These are phyloP conservation scores for Lutraria lutraria DNA, from an alignment of 2,888 invertebrate genomes.

Conservation along the genomic window DNA sequence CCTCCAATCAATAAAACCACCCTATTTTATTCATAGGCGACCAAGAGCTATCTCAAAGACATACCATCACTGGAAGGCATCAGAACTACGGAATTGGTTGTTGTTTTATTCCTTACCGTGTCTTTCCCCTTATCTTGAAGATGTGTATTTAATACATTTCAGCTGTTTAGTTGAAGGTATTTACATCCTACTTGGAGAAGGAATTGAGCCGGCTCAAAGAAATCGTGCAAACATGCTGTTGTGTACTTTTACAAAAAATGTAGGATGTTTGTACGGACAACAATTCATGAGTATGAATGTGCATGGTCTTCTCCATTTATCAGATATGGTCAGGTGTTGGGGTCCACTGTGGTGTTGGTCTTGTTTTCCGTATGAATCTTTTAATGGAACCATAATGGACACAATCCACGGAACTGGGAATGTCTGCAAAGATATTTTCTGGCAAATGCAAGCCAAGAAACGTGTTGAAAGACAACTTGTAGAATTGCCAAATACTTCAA, in stretches of 20 bases:
- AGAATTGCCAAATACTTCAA: background rate
- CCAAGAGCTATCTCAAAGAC: conserved; percentile 56
- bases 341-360: conserved; percentile 60
- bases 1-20: conserved; percentile 54
- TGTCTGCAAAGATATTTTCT: conserved; percentile 58
- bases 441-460: conserved; percentile 62
- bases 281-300: conserved; percentile 55
- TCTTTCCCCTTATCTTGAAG: conserved; percentile 38
- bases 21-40: conserved; percentile 50
- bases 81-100: conserved; percentile 59
- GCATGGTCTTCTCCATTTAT: conserved; percentile 55
- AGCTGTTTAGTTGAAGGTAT: conserved; percentile 55
- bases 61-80: conserved; percentile 63
- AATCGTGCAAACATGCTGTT: conserved; percentile 44
- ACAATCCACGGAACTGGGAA: conserved; percentile 62
- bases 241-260: conserved; percentile 40
- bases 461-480: conserved; percentile 21
- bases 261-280: conserved; percentile 36
- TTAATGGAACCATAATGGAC: conserved; percentile 60
- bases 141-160: conserved; percentile 54
- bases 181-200: conserved; percentile 53
- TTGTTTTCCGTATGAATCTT: conserved; percentile 62
- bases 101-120: conserved; percentile 63
- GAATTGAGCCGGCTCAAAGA: conserved; percentile 44
- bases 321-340: conserved; percentile 50